phyloP scores from a whole-genome alignment of 64 coral and sea anemone genomes.

The Stichodactyla helianthus region DNA sequence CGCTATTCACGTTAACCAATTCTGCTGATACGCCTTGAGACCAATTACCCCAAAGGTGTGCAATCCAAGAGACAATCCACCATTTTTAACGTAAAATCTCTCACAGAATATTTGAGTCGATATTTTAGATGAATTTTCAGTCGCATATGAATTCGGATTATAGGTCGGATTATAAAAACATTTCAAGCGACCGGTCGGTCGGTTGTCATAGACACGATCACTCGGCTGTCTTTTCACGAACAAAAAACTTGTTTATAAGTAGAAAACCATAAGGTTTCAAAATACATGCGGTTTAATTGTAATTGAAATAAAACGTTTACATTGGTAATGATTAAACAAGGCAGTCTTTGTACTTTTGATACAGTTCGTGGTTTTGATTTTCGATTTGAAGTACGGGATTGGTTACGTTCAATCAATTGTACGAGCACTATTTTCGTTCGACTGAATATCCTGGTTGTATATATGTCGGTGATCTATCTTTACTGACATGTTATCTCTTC shows the following conservation, averaged over 20 bases:
- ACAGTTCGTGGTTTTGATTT: neutral
- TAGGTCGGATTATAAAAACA: too few species aligned
- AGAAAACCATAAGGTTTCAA: too few species aligned
- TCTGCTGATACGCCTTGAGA: neutral
- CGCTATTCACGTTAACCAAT: neutral
- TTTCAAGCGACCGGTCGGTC: too few species aligned
- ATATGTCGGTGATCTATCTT: neutral
- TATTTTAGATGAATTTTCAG: too few species aligned
- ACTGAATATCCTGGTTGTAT: too few species aligned
- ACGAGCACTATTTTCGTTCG: neutral
- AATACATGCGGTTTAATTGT: too few species aligned
- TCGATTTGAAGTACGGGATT: neutral
- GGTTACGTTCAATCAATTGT: neutral
- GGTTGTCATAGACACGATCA: too few species aligned
- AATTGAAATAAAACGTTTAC: neutral
- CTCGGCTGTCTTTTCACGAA: too few species aligned
- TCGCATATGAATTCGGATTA: too few species aligned
- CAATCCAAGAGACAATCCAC: neutral
- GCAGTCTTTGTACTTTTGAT: neutral
- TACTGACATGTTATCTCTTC: neutral
- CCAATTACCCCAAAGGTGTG: neutral
- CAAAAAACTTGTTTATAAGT: too few species aligned
- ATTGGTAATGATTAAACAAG: neutral
- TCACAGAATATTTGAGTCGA: too few species aligned
- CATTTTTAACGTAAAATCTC: too few species aligned